Percentiles rank a stretch among this genome's conserved stretches.
Evolutionary conservation across 1,140 invertebrate species (phyloP).

Genomic region (Drosophila ogumai): DNA sequence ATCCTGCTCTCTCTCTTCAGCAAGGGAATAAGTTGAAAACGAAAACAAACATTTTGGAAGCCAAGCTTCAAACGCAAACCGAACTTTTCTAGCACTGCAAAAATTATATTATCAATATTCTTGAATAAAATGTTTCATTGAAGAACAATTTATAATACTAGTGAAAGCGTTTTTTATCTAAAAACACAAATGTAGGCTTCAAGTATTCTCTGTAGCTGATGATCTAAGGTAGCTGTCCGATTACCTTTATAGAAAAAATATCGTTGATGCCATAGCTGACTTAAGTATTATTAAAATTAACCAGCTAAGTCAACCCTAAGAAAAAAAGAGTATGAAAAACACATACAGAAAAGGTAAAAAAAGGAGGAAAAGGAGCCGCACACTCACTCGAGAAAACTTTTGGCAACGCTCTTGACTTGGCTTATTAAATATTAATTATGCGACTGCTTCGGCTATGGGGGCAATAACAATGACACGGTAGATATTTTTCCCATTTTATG

Average conservation of each 20-base stretch:
- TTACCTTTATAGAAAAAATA: too few relatives aligned
- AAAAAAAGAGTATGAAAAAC: not conserved
- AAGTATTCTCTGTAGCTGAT: too few relatives aligned
- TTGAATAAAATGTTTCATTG: too few relatives aligned
- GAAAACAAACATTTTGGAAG: slow-evolving; percentile 47
- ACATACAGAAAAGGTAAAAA: slow-evolving; percentile 7
- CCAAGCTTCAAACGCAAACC: slow-evolving; percentile 1
- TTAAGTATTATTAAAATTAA: not conserved
- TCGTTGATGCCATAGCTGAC: too few relatives aligned
- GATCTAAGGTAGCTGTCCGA: too few relatives aligned
- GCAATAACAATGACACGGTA: slow-evolving; percentile 47
- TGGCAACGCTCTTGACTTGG: slow-evolving; percentile 38
- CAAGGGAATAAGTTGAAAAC: slow-evolving; percentile 41
- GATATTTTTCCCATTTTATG: slow-evolving; percentile 53
- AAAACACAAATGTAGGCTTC: too few relatives aligned
- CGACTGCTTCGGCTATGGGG: slow-evolving; percentile 26
- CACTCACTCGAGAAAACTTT: slow-evolving; percentile 32
- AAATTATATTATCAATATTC: not conserved
- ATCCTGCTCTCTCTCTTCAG: slow-evolving; percentile 4
- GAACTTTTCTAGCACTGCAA: slow-evolving; percentile 24
- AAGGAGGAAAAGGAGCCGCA: not conserved
- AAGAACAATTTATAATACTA: too few relatives aligned
- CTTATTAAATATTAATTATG: slow-evolving; percentile 84
- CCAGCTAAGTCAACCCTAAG: too few relatives aligned
- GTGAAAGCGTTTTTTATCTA: too few relatives aligned